Conservation (phyloP, 2,888 invertebrate species). For the Entomobrya multifasciata region DNA sequence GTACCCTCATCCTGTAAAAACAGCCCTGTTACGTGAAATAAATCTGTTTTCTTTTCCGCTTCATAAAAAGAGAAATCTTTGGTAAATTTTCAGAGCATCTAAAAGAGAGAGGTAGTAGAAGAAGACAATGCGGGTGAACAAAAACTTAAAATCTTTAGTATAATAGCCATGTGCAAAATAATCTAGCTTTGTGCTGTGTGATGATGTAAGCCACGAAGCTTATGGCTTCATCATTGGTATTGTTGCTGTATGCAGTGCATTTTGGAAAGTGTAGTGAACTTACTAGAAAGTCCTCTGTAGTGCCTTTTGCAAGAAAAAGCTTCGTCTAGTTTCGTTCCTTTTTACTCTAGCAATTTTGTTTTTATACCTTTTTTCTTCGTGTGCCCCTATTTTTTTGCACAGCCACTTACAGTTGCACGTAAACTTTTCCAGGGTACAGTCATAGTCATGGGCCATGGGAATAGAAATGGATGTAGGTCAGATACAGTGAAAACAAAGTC, state of each 20-base stretch:
- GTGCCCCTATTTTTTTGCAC: too few species aligned
- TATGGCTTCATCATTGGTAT: constrained; percentile 15
- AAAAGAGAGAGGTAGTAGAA: neutral
- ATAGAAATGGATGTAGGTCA: constrained; percentile 8
- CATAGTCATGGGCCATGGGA: too few species aligned
- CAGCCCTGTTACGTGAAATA: too few species aligned
- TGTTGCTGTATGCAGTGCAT: neutral
- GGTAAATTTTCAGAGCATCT: neutral
- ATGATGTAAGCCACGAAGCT: constrained; percentile 13
- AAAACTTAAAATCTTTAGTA: too few species aligned
- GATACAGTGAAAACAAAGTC: neutral
- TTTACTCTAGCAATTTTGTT: too few species aligned
- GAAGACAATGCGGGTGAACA: constrained; percentile 11
- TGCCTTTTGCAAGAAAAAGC: neutral
- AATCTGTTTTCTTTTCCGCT: neutral
- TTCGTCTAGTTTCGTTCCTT: too few species aligned
- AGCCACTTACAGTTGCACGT: too few species aligned
- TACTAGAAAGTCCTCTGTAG: neutral
- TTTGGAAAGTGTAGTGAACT: neutral
- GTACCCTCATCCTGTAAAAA: neutral
- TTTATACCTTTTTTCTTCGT: too few species aligned
- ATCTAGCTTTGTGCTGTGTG: too few species aligned
- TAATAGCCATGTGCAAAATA: too few species aligned
- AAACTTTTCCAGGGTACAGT: neutral
- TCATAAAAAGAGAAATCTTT: neutral